Evolutionary conservation across 2,797 vertebrate species (phyloP), one percentile per base, ranked within the genome.

Genomic region (Cottoperca gobio): DNA sequence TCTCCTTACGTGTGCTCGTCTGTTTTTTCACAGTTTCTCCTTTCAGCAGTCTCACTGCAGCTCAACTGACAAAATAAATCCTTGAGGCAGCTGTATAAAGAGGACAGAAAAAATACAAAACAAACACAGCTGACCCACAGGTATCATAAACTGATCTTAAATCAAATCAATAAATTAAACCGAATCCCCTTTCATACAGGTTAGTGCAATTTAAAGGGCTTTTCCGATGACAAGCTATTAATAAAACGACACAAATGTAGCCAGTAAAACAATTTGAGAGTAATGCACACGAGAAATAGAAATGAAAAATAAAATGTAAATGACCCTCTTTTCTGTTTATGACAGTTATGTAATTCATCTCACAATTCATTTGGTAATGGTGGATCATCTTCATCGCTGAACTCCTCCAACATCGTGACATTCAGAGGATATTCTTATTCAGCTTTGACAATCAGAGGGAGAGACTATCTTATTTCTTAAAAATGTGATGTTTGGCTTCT

Each of bases 21-120:
- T 61, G 57, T 50, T 61, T 24, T 55, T 17, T 78, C 66, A 66
- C 28, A 33, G 48, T 60, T 63, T 74, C 49, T 78, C 50, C 71
- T 53, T 39, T 45, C 40, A 23, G 61, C 10, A 52, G 37, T 26
- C 6, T 60, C 7, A 37, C 7, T 3, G 0, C 35, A 60, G 28
- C 17, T 58, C 21, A 28, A 2, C n/a, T 66, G 33, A 21, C 17
- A 24, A 23, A 35, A 42, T 3, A 10, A 16, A 7, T n/a, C n/a
- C 35, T 13, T 39, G 3, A 19, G 13, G 19, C 24, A 24, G 23
- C 4, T 37, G 23, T 53, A 57, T 14, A 24, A 17, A 61, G 37
- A 61, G 1, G 12, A n/a, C 1, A 28, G 2, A 42, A 62, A 23
- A 35, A 3, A n/a, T 16, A 8, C 1, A 28, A 28, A 54, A 8